Base-by-base conservation (phyloP, 2,797 vertebrate species). In the Anas georgica region DNA sequence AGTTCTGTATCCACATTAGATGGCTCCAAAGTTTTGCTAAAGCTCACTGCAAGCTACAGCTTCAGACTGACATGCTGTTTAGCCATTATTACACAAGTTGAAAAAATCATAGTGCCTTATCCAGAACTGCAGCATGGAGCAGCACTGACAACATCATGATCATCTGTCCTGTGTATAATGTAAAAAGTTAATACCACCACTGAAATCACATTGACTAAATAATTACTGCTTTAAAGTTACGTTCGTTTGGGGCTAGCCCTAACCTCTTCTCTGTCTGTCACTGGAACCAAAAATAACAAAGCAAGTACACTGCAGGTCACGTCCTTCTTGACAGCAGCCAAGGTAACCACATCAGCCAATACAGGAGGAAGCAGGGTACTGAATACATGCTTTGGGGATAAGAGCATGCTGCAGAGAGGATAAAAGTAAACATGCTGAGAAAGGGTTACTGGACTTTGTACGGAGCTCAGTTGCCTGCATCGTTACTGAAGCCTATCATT, bases 11-110 rank as follows among this genome's bases (percentile, higher is more conserved):
- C 73, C 73, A 76, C 85, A 88, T 92, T 88, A 94, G 90, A 86
- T 83, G 83, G 91, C 86, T 96, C 88, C 80, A 91, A 82, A 94
- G 70, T 84, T 88, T 94, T 93, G 48, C 45, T 87, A 83, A 88
- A 89, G 79, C 60, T 74, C 35, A 60, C 64, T 37, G 50, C 22
- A 70, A 85, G 58, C 8, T 56, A 48, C 18, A 84, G 60, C 12
- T 74, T 62, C 66, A 66, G 43, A 50, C 0, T 1, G 5, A 52
- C 3, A 1, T 23, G 52, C 17, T 70, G 2, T 2, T 63, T 4
- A 81, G 37, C 62, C 55, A 59, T 80, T 79, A 31, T 68, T 68
- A 83, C 80, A 46, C 48, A 77, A 37, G 14, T 7, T 12, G 17
- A 73, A 76, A 37, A 39, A 89, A 77, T 64, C 9, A 41, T 15